Evolutionary conservation across 1,140 invertebrate species (phyloP).

Genomic region (Anoplophora glabripennis): DNA sequence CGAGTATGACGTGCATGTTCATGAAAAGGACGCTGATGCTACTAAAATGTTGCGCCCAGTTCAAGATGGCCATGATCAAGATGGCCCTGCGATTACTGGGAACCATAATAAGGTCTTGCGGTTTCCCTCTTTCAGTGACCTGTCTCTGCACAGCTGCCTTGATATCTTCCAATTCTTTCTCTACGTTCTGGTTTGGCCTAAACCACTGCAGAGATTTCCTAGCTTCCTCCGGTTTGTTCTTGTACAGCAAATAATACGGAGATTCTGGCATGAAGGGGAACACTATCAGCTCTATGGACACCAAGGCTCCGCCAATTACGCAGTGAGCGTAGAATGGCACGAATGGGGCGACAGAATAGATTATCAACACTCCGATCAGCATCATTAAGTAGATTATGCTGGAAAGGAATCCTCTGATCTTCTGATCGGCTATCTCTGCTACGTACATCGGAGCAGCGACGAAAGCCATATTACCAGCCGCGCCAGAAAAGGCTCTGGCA

Average conservation of each 20-base stretch:
- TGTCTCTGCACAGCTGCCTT: slow-evolving; percentile 28
- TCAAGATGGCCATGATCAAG: slow-evolving; percentile 48
- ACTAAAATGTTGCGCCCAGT: slow-evolving; percentile 54
- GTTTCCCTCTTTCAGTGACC: slow-evolving; percentile 21
- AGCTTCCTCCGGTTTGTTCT: slow-evolving; percentile 50
- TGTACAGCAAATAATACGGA: slow-evolving; percentile 36
- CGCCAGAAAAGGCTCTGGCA: slow-evolving; percentile 48
- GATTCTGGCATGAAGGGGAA: slow-evolving; percentile 39
- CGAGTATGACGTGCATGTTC: slow-evolving; percentile 36
- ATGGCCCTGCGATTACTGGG: slow-evolving; percentile 31
- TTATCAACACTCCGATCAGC: slow-evolving; percentile 32
- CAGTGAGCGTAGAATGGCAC: slow-evolving; percentile 25
- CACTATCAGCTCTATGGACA: slow-evolving; percentile 27
- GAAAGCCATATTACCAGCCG: slow-evolving; percentile 36
- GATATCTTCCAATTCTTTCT: slow-evolving; percentile 42
- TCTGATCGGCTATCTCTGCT: slow-evolving; percentile 40
- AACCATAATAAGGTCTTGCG: slow-evolving; percentile 27
- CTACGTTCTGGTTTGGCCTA: slow-evolving; percentile 49
- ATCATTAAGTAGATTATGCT: slow-evolving; percentile 37
- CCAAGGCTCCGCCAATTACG: slow-evolving; percentile 27
- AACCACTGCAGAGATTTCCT: slow-evolving; percentile 52
- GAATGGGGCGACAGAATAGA: slow-evolving; percentile 32
- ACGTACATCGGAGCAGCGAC: slow-evolving; percentile 32
- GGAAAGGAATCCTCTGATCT: slow-evolving; percentile 37
- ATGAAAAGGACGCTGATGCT: slow-evolving; percentile 46